Conservation (phyloP, 2,888 invertebrate species). For the Cartodere bifasciata region DNA sequence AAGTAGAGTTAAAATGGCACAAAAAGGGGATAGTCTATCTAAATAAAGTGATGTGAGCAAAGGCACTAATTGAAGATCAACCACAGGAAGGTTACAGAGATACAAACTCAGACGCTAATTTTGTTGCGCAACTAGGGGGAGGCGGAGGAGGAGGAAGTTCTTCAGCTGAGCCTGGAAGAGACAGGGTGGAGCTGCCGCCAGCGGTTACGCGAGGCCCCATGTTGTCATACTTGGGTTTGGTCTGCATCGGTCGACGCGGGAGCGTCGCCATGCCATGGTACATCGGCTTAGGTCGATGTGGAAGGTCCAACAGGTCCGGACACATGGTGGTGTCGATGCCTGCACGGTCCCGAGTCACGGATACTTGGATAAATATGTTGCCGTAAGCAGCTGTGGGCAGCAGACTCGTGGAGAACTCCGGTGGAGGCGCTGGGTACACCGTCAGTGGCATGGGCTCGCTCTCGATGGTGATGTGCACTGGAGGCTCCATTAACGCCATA, state of each 20-base stretch:
- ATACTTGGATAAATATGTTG: slow-evolving; percentile 77
- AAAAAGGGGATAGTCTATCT: slow-evolving; percentile 2
- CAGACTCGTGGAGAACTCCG: slow-evolving; percentile 45
- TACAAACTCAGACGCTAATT: slow-evolving; percentile 43
- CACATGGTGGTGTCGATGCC: slow-evolving; percentile 52
- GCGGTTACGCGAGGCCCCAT: slow-evolving; percentile 84
- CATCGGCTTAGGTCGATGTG: slow-evolving; percentile 37
- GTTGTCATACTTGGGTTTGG: slow-evolving; percentile 63
- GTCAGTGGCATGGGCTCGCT: slow-evolving; percentile 33
- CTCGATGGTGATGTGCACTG: slow-evolving; percentile 40
- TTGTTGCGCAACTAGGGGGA: slow-evolving; percentile 42
- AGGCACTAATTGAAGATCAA: slow-evolving; percentile 38
- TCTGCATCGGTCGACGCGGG: slow-evolving; percentile 29
- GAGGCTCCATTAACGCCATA: slow-evolving; percentile 39
- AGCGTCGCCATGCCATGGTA: slow-evolving; percentile 35
- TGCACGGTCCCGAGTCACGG: slow-evolving; percentile 54
- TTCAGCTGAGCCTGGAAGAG: slow-evolving; percentile 53
- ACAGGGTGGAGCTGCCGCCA: slow-evolving; percentile 77
- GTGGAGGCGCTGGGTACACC: slow-evolving; percentile 41
- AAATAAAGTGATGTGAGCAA: slow-evolving; percentile 30
- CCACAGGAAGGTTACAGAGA: slow-evolving; percentile 36
- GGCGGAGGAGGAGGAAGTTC: slow-evolving; percentile 37
- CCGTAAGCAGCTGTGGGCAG: slow-evolving; percentile 47
- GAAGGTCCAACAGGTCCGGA: slow-evolving; percentile 67
- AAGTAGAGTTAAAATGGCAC: slow-evolving; percentile 1